phyloP scores from a whole-genome alignment of 2,888 invertebrate species.

The Sminthurinus aureus region DNA sequence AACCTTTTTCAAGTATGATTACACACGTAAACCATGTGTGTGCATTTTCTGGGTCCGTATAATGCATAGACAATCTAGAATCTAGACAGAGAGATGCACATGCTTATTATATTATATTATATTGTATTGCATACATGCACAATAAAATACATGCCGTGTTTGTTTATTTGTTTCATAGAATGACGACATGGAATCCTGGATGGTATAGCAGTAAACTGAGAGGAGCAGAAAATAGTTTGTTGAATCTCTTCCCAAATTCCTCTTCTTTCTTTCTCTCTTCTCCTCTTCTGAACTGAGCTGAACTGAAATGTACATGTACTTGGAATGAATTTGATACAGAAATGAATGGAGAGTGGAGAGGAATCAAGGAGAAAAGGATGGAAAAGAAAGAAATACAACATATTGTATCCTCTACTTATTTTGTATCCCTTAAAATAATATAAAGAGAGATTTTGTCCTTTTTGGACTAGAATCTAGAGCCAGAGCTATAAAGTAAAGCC shows the following conservation, averaged over 20 bases:
- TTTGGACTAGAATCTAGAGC: not conserved
- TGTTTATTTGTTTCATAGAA: too few species aligned
- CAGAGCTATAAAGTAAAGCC: slow-evolving; percentile 17
- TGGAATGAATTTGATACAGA: too few species aligned
- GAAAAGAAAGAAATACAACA: too few species aligned
- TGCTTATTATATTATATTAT: not conserved
- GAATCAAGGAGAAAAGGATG: too few species aligned
- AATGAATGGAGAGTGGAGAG: not conserved
- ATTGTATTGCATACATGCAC: not conserved
- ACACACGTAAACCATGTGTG: slow-evolving; percentile 28
- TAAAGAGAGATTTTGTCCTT: not conserved
- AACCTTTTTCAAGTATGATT: slow-evolving; percentile 26
- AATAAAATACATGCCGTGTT: too few species aligned
- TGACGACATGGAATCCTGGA: too few species aligned
- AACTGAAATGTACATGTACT: too few species aligned
- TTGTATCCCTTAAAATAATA: slow-evolving; percentile 1
- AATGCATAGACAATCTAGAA: not conserved
- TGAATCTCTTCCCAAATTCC: too few species aligned
- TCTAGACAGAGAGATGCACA: not conserved
- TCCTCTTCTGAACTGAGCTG: not conserved
- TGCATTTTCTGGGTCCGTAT: not conserved
- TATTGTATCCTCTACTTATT: too few species aligned
- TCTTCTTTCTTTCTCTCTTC: not conserved
- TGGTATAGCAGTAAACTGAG: too few species aligned
- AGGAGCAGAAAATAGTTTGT: too few species aligned